A percentile compares a stretch with the other conserved stretches of the same genome.
Evolutionary conservation across 2,113 vertebrate genomes (phyloP).

Genomic region (Alces alces): DNA sequence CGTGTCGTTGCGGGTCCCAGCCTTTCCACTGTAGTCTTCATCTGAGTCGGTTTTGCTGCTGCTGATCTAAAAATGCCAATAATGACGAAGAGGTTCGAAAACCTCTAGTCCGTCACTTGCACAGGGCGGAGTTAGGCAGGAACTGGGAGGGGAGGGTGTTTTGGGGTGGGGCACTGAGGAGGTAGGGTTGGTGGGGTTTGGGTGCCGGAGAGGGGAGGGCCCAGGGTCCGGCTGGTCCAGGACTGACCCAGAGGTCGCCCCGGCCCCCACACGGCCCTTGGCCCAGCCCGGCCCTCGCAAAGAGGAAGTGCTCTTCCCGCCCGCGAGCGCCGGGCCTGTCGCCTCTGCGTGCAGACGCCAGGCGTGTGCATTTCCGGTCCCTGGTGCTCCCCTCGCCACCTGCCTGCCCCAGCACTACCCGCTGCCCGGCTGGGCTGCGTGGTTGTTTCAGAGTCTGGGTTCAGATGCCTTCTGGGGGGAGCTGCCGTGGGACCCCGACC

Average conservation of each 20-base stretch:
- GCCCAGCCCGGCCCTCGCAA: neutral
- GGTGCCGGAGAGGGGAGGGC: neutral
- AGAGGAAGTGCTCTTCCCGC: constrained; percentile 24
- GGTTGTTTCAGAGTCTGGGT: neutral
- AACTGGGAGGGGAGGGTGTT: neutral
- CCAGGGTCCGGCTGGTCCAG: neutral
- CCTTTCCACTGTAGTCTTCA: fast-evolving
- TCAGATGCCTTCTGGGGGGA: neutral
- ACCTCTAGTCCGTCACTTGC: too few species aligned
- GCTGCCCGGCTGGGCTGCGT: fast-evolving
- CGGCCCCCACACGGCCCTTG: neutral
- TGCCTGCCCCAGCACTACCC: fast-evolving
- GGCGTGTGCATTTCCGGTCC: neutral
- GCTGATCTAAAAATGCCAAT: neutral
- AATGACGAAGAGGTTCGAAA: fast-evolving
- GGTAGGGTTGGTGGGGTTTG: neutral
- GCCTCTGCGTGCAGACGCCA: neutral
- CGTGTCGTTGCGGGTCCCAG: fast-evolving
- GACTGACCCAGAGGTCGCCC: neutral
- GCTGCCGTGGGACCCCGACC: neutral
- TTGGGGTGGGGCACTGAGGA: neutral
- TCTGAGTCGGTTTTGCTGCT: neutral
- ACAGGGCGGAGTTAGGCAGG: fast-evolving
- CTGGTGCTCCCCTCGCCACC: neutral
- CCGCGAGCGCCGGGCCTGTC: fast-evolving